Evolutionary conservation across 2,113 vertebrate genomes (phyloP), one percentile per base, ranked within the genome.

Genomic region (Chaetodon auriga): DNA sequence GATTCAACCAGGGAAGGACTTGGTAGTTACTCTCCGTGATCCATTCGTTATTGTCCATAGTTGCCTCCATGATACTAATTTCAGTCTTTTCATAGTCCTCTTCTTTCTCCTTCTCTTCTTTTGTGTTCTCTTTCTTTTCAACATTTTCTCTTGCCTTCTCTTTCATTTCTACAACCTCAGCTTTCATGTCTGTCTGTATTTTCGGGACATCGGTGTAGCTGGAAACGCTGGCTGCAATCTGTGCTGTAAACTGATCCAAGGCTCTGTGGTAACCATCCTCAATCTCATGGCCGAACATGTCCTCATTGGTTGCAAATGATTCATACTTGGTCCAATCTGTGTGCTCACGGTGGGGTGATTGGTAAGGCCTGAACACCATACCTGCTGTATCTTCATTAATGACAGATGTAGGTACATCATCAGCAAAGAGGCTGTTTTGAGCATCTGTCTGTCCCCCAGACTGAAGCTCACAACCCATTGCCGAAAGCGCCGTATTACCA

Each of bases 1-100:
- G 45, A 18, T 63, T 86, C 73, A 92, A 75, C 92, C 92, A 88
- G 78, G 92, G 81, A 66, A 85, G 69, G 64, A 87, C 68, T 68
- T 84, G 83, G 54, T 75, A 72, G 71, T 81, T 89, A n/a, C 71
- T 63, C 8, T 95, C 95, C 6, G 83, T 90, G 21, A 95, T 91
- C 95, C 95, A 95, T 75, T 95, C 95, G 13, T 95, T 95, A 72
- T 92, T 83, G 75, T 96, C 95, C 95, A 95, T 95, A 6, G 94
- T 95, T 3, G 95, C 95, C 63, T 96, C 95, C 94, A 94, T 96
- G 48, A 95, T 95, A 75, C 89, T 95, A 35, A 95, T 95, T 85
- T 95, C 94, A 2, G 92, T 92, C 62, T 87, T 94, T 73, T 92
- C 84, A 3, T 18, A 41, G n/a, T 71, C 87, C 23, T 80, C 74